These are phyloP conservation scores for Agrochola macilenta DNA, from an alignment of 2,888 invertebrate genomes.

Conservation along the genomic window DNA sequence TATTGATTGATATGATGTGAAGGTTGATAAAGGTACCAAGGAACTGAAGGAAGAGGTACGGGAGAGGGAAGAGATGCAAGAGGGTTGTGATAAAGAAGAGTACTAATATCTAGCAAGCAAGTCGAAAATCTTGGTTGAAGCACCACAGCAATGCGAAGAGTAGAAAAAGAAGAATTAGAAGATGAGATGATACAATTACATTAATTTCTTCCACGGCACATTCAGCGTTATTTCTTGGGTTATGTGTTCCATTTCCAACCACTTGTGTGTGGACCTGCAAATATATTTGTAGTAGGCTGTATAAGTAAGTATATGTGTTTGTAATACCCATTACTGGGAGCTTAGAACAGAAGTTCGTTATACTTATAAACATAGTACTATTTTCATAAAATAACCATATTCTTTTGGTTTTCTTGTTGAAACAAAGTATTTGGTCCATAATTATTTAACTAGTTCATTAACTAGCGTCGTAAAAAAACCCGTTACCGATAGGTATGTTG, in stretches of 20 bases:
- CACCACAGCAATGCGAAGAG: too few species aligned
- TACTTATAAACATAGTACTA: too few species aligned
- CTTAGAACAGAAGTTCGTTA: too few species aligned
- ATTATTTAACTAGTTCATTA: constrained; percentile 7
- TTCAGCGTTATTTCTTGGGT: too few species aligned
- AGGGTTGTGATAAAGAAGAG: not conserved
- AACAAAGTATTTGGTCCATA: not conserved
- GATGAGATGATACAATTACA: not conserved
- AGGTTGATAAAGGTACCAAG: not conserved
- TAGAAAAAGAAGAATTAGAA: too few species aligned
- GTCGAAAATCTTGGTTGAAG: too few species aligned
- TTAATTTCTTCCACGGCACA: not conserved
- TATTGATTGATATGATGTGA: not conserved
- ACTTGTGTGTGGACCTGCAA: too few species aligned
- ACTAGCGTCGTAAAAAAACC: constrained; percentile 16
- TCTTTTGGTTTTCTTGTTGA: not conserved
- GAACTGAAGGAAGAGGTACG: not conserved
- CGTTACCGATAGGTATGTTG: constrained; percentile 41
- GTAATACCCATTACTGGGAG: not conserved
- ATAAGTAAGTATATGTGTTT: too few species aligned
- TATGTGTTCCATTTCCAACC: too few species aligned
- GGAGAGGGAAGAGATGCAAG: not conserved
- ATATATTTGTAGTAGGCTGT: too few species aligned
- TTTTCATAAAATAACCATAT: too few species aligned
- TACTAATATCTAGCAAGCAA: too few species aligned